Evolutionary conservation across 2,888 invertebrate genomes (phyloP), one percentile per base, ranked within the genome.

Genomic region (Galeopsomyia nigrocyanea): DNA sequence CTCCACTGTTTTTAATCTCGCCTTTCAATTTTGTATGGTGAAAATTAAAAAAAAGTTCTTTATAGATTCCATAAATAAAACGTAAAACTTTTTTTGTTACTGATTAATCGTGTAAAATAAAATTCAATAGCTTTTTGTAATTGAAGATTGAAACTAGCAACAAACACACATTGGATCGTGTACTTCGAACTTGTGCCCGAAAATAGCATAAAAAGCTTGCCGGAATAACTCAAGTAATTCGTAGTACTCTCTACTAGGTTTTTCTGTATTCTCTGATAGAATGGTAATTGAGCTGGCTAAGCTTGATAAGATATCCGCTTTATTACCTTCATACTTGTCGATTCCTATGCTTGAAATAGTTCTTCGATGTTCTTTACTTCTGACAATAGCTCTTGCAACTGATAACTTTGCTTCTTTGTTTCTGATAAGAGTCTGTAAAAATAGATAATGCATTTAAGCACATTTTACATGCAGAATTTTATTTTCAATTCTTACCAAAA

Each of bases 181-280:
- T 39, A 78, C 62, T 5, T 78, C 69, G 55, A 81, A 81, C 73
- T 82, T 83, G 80, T 87, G 88, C 2, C 86, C 87, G 68, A 68
- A 13, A 56, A 83, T 78, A 68, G 88, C 79, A 64, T 82, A 83
- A 76, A 86, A 87, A 70, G 91, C 89, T 77, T 91, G 90, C 80
- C 92, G 92, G 19, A 92, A 79, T 0, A 89, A 87, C 83, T 92
- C 83, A 70, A 90, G 87, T 0, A 89, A 90, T 68, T 87, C 86
- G 79, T 88, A 87, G 22, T 92, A 85, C 49, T 87, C 87, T 3
- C 83, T 78, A 73, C 82, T 85, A 13, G 87, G 86, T 62, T 80
- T 73, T 5, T 75, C 57, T 9, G 81, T 82, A 55, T 76, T 51
- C 19, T 81, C 60, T 58, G 80, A 77, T 49, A 87, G 66, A 17